Percentiles rank a stretch among this genome's conserved stretches.
Evolutionary conservation across 2,797 vertebrate genomes (phyloP).

Genomic region (Heliangelus exortis): DNA sequence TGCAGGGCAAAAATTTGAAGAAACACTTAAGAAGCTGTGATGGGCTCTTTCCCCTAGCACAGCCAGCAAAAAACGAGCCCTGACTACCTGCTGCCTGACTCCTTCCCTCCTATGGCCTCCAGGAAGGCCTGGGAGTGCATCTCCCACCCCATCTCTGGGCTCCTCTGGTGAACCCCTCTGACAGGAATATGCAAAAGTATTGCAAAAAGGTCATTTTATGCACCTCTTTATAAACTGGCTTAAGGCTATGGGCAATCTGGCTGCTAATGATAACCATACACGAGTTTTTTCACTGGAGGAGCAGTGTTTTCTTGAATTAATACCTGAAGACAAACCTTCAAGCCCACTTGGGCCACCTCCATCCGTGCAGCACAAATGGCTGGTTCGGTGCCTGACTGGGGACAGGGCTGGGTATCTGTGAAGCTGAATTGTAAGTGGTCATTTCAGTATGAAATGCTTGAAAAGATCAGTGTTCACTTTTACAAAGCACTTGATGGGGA

Average conservation of each 20-base stretch:
- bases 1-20: not conserved
- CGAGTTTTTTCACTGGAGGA: not conserved
- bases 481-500: not conserved
- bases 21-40: not conserved
- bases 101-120: not conserved
- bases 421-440: too few relatives aligned
- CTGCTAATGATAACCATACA: not conserved
- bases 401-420: accelerated
- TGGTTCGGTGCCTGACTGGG: not conserved
- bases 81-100: not conserved
- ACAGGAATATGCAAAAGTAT: not conserved
- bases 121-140: accelerated
- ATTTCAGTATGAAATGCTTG: not conserved
- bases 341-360: too few relatives aligned
- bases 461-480: not conserved
- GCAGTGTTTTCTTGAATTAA: not conserved
- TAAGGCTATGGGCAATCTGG: not conserved
- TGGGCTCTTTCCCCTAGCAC: not conserved
- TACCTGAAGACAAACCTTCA: not conserved
- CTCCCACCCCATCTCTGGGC: not conserved
- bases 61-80: not conserved
- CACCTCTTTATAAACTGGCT: not conserved
- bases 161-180: not conserved
- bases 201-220: not conserved
- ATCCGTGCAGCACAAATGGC: not conserved